Evolutionary conservation across 1,140 invertebrate species (phyloP), one percentile per base, ranked within the genome.

Genomic region (Drosophila ananassae): DNA sequence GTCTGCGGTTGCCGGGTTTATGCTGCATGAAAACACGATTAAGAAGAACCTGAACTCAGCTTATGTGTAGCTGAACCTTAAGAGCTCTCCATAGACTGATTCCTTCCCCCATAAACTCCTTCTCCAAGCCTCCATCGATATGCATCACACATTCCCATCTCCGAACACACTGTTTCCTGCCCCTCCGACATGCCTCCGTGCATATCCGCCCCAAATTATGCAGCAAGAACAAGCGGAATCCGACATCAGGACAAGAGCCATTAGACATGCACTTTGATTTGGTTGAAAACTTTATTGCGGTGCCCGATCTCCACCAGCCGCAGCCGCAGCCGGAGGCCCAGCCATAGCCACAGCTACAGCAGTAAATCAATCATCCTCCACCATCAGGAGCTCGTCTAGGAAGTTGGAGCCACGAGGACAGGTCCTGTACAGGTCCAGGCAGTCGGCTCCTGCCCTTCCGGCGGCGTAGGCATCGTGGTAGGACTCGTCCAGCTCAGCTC

Each of bases 241-340:
- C 77, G 61, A 79, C 53, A 72, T 67, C 63, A 79, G 63, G 73
- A 80, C 64, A 82, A 75, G 60, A 78, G 52, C 55, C 82, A 87
- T 82, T 89, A 89, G 74, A 69, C 57, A 89, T 83, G 83, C 83
- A 67, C 72, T 89, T 87, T 87, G 79, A 79, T 83, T 83, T 81
- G 58, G 47, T 37, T 48, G 37, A 68, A 79, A 60, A 87, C 55
- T 87, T 87, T 89, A 87, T 89, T 89, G 66, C 61, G 66, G 51
- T 52, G 34, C 39, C 63, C 44, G 44, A 69, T 62, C 47, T 48
- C 53, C 57, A 53, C 44, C 56, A 47, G 44, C 34, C 34, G 12
- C 52, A 22, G 44, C 13, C 13, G n/a, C 41, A 13, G 41, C 17
- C 17, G 17, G 17, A 17, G 17, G 17, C 17, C 44, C 56, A 47